Evolutionary conservation across 2,797 vertebrate species (phyloP), one percentile per base, ranked within the genome.

Genomic region (Pelobates cultripes): DNA sequence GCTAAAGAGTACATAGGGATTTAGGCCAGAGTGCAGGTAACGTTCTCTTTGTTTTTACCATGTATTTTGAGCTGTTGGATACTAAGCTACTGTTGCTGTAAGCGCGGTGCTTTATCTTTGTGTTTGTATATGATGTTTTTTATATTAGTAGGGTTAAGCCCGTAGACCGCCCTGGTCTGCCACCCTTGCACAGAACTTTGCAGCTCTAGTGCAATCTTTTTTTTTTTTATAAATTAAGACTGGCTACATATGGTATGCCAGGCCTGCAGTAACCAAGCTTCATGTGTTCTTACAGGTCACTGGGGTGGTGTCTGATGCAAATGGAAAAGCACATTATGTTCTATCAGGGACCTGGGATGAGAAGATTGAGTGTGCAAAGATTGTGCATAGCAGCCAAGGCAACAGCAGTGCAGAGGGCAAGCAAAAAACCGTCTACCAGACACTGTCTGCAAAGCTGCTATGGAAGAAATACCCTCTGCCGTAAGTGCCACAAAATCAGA

Each of bases 401-500:
- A 90, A 89, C 87, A 88, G 86, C 77, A 88, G 88, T 87, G 78
- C 40, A 0, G 94, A 95, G 6, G 94, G 93, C 73, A 94, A 92
- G 80, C 93, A 93, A 75, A 95, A 94, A 87, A 95, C 90, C 0
- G 91, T 95, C 42, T 95, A 95, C 88, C 93, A 95, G 89, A 94
- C 94, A 0, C 88, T 95, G 81, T 87, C 93, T 0, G 89, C 93
- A 85, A 95, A 93, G 88, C 86, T 92, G 63, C 87, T 95, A 4
- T 95, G 94, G 94, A 94, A 90, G 88, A 95, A 93, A 67, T 94
- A 94, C 85, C 90, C 93, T 0, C 89, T 95, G n/a, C 94, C 93
- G 94, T 95, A 90, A 94, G 94, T 80, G 17, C 45, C 61, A 28
- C 28, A 28, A 28, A 28, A 28, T 28, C 28, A 28, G 28, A 28